phyloP scores from a whole-genome alignment of 2,797 vertebrate species.

The Artibeus lituratus region DNA sequence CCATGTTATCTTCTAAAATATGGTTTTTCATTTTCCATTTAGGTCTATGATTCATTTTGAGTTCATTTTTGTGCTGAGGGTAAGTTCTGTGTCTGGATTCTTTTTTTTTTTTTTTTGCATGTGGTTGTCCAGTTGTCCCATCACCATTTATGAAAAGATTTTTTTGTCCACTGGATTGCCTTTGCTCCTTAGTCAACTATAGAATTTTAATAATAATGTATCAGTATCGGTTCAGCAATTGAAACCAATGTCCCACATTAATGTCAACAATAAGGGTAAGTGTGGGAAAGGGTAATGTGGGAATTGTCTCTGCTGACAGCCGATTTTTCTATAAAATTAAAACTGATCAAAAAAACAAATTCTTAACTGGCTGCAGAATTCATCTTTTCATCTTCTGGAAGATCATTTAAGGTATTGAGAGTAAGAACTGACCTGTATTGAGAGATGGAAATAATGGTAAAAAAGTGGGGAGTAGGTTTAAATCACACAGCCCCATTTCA shows the following conservation, averaged over 20 bases:
- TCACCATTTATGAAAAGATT: not conserved
- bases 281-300: accelerated
- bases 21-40: not conserved
- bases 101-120: not conserved
- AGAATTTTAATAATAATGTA: not conserved
- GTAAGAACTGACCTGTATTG: not conserved
- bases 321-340: not conserved
- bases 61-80: not conserved
- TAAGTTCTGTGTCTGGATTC: not conserved
- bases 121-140: no score
- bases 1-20: not conserved
- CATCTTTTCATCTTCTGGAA: not conserved
- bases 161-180: not conserved
- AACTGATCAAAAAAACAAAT: not conserved
- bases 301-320: not conserved
- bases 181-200: not conserved
- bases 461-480: not conserved
- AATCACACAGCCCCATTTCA: no score
- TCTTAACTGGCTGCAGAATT: not conserved
- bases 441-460: not conserved
- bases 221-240: not conserved
- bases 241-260: not conserved
- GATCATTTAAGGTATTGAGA: not conserved
- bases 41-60: not conserved
- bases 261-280: accelerated